Evolutionary conservation across 2,797 vertebrate genomes (phyloP).

Genomic region (Chelmon rostratus): DNA sequence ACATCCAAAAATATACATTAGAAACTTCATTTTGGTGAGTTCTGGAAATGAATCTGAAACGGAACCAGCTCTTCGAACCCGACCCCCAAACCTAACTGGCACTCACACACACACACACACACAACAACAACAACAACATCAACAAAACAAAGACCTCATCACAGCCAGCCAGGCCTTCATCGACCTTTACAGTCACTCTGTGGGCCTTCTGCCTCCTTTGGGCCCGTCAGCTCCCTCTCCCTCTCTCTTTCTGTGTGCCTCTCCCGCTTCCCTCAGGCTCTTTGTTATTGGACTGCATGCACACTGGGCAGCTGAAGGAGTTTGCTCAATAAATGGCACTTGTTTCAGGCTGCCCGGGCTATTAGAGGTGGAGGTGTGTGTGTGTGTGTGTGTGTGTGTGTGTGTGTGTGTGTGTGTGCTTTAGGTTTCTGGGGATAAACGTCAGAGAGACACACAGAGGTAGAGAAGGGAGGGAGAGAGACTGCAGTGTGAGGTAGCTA

Average conservation of each 20-base stretch:
- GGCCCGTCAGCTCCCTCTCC: slow-evolving; percentile 17
- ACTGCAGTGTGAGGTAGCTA: slow-evolving; percentile 9
- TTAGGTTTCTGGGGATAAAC: background rate
- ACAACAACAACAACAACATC: too few species aligned
- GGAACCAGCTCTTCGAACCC: background rate
- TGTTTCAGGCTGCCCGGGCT: slow-evolving; percentile 43
- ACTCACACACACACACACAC: background rate
- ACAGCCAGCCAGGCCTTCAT: slow-evolving; percentile 22
- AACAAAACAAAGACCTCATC: slow-evolving; percentile 36
- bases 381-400: background rate
- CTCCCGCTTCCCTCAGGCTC: slow-evolving; percentile 28
- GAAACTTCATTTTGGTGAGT: background rate
- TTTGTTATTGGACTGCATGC: slow-evolving; percentile 63
- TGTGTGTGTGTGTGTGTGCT: slow-evolving; percentile 20
- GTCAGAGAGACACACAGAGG: slow-evolving; percentile 4
- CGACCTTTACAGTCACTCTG: slow-evolving; percentile 23
- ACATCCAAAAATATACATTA: too few species aligned
- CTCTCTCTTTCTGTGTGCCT: background rate
- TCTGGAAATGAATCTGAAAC: background rate
- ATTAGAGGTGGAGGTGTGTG: slow-evolving; percentile 30
- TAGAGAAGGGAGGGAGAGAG: slow-evolving; percentile 13
- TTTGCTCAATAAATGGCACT: slow-evolving; percentile 65
- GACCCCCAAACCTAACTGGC: background rate
- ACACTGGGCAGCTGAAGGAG: slow-evolving; percentile 52
- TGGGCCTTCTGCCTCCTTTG: slow-evolving; percentile 23